These are phyloP conservation scores for Enteromius paludinosus DNA, from an alignment of 2,797 vertebrate species.

Conservation along the genomic window DNA sequence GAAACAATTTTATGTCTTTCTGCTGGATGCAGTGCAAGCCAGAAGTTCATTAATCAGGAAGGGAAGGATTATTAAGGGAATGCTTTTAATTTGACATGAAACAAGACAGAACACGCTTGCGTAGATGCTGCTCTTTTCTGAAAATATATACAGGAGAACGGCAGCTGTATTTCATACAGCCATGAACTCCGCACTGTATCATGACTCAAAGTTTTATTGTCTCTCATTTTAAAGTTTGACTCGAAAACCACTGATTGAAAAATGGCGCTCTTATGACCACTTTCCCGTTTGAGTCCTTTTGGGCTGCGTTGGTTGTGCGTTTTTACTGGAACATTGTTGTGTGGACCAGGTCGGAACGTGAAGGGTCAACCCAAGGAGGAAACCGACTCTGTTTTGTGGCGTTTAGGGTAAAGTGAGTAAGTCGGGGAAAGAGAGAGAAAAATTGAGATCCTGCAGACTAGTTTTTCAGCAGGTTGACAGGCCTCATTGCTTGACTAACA, in stretches of 20 bases:
- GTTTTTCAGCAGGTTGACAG: constrained; percentile 77
- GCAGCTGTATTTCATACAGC: background rate
- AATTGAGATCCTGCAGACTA: constrained; percentile 26
- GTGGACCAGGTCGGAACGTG: background rate
- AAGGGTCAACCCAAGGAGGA: constrained; percentile 38
- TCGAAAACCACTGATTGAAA: background rate
- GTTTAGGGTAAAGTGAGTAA: constrained; percentile 47
- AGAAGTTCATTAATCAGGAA: constrained; percentile 68
- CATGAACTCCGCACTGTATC: background rate
- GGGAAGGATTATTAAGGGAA: constrained; percentile 68
- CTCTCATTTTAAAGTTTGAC: background rate
- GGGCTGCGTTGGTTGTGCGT: background rate
- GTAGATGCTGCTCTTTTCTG: background rate
- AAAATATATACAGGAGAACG: background rate
- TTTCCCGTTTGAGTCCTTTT: background rate
- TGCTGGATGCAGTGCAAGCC: constrained; percentile 56
- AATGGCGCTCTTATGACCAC: constrained; percentile 3
- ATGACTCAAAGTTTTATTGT: background rate
- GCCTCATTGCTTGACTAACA: constrained; percentile 80
- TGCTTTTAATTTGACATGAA: constrained; percentile 74
- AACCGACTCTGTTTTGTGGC: constrained; percentile 27
- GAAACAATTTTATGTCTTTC: constrained; percentile 67
- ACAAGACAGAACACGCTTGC: constrained; percentile 52
- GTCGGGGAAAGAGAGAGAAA: constrained; percentile 36
- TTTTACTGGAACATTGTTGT: constrained; percentile 23